Conservation (phyloP, 2,888 invertebrate genomes). For the Rapana venosa region DNA sequence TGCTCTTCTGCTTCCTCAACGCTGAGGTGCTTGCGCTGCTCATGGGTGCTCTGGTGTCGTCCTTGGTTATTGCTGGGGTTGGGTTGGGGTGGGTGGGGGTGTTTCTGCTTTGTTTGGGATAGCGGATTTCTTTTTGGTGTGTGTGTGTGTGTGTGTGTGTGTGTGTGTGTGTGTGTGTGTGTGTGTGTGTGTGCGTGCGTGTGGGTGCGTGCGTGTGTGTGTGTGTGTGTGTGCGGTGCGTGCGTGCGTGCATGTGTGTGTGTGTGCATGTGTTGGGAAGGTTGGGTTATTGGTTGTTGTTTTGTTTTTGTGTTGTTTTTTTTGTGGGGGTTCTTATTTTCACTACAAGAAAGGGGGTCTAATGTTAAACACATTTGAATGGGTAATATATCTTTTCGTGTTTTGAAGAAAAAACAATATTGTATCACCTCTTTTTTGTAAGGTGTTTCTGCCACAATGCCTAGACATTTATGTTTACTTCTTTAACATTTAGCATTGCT, state of each 20-base stretch:
- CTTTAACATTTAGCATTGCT: too few relatives aligned
- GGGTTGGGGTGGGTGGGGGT: neutral
- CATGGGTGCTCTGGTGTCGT: neutral
- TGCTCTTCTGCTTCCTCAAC: constrained; percentile 85
- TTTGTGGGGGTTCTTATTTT: too few relatives aligned
- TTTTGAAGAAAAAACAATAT: too few relatives aligned
- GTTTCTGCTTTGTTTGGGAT: neutral
- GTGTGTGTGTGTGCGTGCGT: constrained; percentile 20
- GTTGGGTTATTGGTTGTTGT: too few relatives aligned
- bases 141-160: neutral
- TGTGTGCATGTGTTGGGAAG: neutral
- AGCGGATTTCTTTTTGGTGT: neutral
- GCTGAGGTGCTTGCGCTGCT: constrained; percentile 77
- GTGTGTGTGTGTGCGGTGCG: constrained; percentile 5
- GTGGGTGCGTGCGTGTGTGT: constrained; percentile 13
- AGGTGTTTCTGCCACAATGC: too few relatives aligned
- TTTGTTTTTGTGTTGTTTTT: neutral
- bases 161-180: constrained; percentile 8
- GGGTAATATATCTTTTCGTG: too few relatives aligned
- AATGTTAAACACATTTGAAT: too few relatives aligned
- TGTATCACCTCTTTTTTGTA: too few relatives aligned
- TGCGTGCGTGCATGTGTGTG: neutral
- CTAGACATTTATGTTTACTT: too few relatives aligned
- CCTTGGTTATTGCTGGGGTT: neutral
- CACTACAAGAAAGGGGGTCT: too few relatives aligned